Evolutionary conservation across 2,113 vertebrate genomes (phyloP).

Genomic region (Rhodinocichla rosea): DNA sequence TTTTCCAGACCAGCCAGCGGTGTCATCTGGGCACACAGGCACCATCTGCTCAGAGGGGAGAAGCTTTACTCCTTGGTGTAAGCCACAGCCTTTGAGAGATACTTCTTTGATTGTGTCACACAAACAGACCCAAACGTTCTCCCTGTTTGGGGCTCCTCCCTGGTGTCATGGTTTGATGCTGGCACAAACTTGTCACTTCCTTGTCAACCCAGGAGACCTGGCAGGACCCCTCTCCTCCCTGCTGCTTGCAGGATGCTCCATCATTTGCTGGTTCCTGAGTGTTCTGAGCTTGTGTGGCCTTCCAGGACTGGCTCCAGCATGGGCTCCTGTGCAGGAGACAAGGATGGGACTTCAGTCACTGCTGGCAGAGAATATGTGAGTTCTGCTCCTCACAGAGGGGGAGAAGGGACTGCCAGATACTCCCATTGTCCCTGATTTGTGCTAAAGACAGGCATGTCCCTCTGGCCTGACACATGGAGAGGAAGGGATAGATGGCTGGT

Average conservation of each 20-base stretch:
- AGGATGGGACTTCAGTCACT: neutral
- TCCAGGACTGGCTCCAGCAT: neutral
- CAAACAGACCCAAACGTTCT: neutral
- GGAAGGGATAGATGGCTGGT: neutral
- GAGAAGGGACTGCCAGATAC: neutral
- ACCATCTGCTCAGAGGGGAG: neutral
- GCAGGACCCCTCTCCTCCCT: neutral
- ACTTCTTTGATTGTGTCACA: neutral
- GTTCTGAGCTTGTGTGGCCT: neutral
- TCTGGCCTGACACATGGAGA: neutral
- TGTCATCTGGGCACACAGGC: neutral
- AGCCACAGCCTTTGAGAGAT: neutral
- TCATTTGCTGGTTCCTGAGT: neutral
- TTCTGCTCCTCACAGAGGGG: neutral
- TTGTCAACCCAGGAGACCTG: neutral
- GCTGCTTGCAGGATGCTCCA: neutral
- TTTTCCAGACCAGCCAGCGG: rapidly evolving
- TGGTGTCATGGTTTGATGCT: no score
- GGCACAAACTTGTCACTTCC: no score
- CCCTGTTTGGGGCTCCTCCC: neutral
- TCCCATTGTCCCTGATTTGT: neutral
- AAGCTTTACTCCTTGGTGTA: neutral
- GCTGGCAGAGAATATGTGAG: neutral
- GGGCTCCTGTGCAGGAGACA: neutral
- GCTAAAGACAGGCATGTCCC: neutral